Evolutionary conservation across 1,140 invertebrate species (phyloP).

Genomic region (Chrysomallon squamiferum): DNA sequence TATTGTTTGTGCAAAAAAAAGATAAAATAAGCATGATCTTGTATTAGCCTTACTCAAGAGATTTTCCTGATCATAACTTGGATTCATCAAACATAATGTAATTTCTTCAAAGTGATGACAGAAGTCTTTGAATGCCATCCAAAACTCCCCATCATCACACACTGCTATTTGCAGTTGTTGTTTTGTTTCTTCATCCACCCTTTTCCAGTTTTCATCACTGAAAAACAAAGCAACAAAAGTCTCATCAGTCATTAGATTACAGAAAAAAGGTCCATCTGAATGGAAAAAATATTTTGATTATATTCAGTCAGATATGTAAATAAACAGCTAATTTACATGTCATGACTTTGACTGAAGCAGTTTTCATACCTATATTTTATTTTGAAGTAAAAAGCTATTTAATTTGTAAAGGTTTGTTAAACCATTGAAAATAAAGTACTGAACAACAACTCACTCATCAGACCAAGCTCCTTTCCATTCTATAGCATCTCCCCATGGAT

Average conservation of each 20-base stretch:
- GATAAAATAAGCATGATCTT: too few relatives aligned
- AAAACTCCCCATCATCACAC: conserved; percentile 66
- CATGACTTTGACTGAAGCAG: not conserved
- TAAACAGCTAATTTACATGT: too few relatives aligned
- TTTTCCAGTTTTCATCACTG: conserved; percentile 73
- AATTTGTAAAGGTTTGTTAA: too few relatives aligned
- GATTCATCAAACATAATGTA: conserved; percentile 65
- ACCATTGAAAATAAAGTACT: not conserved
- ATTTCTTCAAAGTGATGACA: conserved; percentile 65
- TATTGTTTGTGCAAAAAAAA: too few relatives aligned
- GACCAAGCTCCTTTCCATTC: conserved; percentile 70
- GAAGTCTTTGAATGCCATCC: conserved; percentile 66
- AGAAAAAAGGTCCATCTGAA: too few relatives aligned
- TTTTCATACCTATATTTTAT: too few relatives aligned
- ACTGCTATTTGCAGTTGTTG: conserved; percentile 50
- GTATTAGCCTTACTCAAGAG: too few relatives aligned
- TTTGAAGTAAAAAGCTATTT: too few relatives aligned
- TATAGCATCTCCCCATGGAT: conserved; percentile 69
- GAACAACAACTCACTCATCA: conserved; percentile 59
- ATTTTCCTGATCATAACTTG: conserved; percentile 66
- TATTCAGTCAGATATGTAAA: too few relatives aligned
- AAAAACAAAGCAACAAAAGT: not conserved
- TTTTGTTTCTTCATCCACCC: conserved; percentile 62
- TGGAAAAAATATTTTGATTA: too few relatives aligned
- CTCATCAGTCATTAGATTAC: too few relatives aligned